Percentiles rank a stretch among this genome's conserved stretches.
Evolutionary conservation across 1,140 invertebrate species (phyloP).

Genomic region (Triops longicaudatus): DNA sequence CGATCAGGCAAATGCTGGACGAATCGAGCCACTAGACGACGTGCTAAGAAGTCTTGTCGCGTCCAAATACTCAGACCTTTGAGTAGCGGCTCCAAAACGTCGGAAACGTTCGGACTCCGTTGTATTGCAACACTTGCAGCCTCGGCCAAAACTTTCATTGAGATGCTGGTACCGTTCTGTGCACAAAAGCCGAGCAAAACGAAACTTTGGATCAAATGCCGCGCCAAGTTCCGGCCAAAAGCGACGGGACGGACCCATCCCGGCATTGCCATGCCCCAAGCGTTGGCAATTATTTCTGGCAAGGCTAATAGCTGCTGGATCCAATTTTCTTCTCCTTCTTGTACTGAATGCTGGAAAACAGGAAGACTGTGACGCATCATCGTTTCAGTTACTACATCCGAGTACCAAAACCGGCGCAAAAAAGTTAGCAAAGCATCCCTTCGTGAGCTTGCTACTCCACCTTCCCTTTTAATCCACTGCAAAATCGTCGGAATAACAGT

Average conservation of each 20-base stretch:
- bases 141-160: conserved; percentile 32
- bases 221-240: conserved; percentile 29
- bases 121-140: conserved; percentile 34
- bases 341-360: background rate
- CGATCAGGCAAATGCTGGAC: background rate
- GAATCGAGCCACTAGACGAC: background rate
- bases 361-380: conserved; percentile 27
- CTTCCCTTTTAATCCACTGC: background rate
- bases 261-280: conserved; percentile 31
- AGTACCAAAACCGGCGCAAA: conserved; percentile 21
- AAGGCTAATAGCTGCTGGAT: conserved; percentile 32
- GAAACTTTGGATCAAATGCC: conserved; percentile 34
- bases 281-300: conserved; percentile 36
- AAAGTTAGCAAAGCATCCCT: conserved; percentile 24
- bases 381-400: conserved; percentile 19
- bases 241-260: conserved; percentile 22
- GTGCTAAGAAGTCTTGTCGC: background rate
- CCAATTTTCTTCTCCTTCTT: conserved; percentile 31
- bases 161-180: conserved; percentile 30
- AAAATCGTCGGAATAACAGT: conserved; percentile 25
- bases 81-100: background rate
- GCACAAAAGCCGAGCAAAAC: conserved; percentile 36
- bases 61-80: background rate
- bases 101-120: background rate
- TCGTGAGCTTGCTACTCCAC: conserved; percentile 21